A percentile compares a stretch with the other conserved stretches of the same genome.
Conservation (phyloP, 1,140 invertebrate species). For the Drosophila erecta region DNA sequence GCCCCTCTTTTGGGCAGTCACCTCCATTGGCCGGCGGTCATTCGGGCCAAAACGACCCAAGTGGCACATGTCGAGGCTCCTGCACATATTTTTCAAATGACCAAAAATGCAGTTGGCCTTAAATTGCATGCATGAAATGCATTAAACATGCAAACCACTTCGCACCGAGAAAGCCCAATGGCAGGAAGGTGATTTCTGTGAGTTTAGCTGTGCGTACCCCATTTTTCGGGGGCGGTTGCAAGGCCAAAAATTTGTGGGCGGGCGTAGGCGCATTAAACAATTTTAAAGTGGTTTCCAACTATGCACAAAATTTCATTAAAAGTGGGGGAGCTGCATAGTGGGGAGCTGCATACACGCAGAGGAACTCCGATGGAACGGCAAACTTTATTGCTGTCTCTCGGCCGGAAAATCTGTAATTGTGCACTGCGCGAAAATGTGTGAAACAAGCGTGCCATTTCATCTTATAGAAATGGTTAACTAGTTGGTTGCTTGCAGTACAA, state of each 20-base stretch:
- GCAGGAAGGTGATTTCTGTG: slow-evolving; percentile 26
- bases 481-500: neutral
- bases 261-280: slow-evolving; percentile 51
- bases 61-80: slow-evolving; percentile 57
- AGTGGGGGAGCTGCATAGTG: slow-evolving; percentile 16
- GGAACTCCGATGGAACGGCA: slow-evolving; percentile 8
- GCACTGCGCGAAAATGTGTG: neutral
- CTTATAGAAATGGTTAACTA: neutral
- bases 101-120: slow-evolving; percentile 70
- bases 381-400: slow-evolving; percentile 21
- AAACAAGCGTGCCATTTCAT: too few relatives aligned
- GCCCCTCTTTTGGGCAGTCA: neutral
- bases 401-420: slow-evolving; percentile 9
- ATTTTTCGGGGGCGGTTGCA: neutral
- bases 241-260: slow-evolving; percentile 7
- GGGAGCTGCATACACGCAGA: neutral
- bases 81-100: slow-evolving; percentile 65
- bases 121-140: slow-evolving; percentile 76
- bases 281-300: slow-evolving; percentile 58
- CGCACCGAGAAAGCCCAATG: slow-evolving; percentile 10
- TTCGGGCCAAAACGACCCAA: slow-evolving; percentile 46
- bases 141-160: slow-evolving; percentile 63
- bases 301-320: slow-evolving; percentile 59
- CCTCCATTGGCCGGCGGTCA: slow-evolving; percentile 33
- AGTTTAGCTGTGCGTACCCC: slow-evolving; percentile 30